Evolutionary conservation across 1,140 invertebrate genomes (phyloP).

Genomic region (Mizuhopecten yessoensis): DNA sequence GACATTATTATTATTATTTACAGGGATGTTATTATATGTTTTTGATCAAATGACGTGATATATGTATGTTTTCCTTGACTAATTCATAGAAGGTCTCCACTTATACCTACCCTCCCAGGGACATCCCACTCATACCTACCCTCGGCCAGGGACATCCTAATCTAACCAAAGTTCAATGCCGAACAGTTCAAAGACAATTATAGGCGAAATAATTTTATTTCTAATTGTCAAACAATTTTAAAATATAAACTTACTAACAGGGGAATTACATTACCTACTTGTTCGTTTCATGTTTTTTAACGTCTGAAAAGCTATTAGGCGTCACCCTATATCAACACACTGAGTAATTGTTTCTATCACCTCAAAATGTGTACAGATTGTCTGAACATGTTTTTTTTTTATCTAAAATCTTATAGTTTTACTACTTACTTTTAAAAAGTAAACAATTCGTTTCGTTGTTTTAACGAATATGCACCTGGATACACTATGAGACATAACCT

Average conservation of each 20-base stretch:
- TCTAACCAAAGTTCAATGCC: not conserved
- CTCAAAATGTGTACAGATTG: not conserved
- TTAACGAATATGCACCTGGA: conserved; percentile 5
- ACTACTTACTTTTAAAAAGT: not conserved
- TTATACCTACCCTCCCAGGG: not conserved
- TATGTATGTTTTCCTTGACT: not conserved
- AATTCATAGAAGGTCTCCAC: not conserved
- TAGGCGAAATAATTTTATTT: not conserved
- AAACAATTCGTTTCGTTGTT: conserved; percentile 27
- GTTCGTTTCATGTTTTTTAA: not conserved
- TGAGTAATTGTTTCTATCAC: not conserved
- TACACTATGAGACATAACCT: not conserved
- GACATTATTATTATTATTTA: conserved; percentile 1
- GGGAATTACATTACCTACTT: not conserved
- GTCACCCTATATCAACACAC: not conserved
- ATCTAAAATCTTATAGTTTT: not conserved
- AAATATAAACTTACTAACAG: not conserved
- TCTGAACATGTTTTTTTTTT: not conserved
- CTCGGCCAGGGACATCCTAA: not conserved
- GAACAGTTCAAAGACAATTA: not conserved
- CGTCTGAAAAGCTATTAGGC: not conserved
- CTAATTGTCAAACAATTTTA: not conserved
- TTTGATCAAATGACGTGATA: not conserved
- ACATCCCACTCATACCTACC: no score
- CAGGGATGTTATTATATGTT: not conserved